Conservation (phyloP, 2,888 invertebrate genomes). For the Cephus spinipes region DNA sequence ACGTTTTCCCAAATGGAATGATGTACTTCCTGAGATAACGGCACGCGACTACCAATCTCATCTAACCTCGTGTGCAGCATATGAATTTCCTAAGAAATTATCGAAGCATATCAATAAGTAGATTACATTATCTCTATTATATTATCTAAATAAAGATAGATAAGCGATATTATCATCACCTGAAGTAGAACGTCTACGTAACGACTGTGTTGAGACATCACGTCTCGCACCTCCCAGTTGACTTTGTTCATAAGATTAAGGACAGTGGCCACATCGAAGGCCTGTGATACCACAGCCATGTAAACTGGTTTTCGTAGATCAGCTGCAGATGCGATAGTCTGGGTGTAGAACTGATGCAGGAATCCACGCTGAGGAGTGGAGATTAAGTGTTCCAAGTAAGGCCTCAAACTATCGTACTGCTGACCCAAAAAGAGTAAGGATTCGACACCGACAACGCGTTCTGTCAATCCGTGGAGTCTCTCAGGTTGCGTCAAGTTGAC, state of each 20-base stretch:
- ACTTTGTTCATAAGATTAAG: slow-evolving; percentile 91
- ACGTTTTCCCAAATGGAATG: slow-evolving; percentile 88
- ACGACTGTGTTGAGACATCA: slow-evolving; percentile 92
- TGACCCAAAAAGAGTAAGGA: slow-evolving; percentile 90
- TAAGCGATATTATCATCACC: slow-evolving; percentile 57
- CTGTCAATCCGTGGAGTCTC: slow-evolving; percentile 83
- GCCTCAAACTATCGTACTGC: slow-evolving; percentile 86
- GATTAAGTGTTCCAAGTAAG: slow-evolving; percentile 87
- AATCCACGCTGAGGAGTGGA: slow-evolving; percentile 75
- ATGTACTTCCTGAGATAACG: slow-evolving; percentile 77
- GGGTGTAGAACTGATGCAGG: slow-evolving; percentile 78
- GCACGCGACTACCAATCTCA: slow-evolving; percentile 77
- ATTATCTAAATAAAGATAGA: slow-evolving; percentile 9
- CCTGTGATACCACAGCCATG: slow-evolving; percentile 84
- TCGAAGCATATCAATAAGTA: slow-evolving; percentile 10
- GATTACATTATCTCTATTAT: slow-evolving; percentile 7
- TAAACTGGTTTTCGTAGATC: slow-evolving; percentile 89
- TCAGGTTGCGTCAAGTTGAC: slow-evolving; percentile 78
- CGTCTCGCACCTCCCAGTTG: slow-evolving; percentile 95
- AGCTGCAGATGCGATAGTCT: slow-evolving; percentile 78
- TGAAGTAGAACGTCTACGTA: slow-evolving; percentile 85
- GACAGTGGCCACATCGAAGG: slow-evolving; percentile 82
- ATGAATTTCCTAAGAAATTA: slow-evolving; percentile 74
- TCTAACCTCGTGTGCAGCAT: slow-evolving; percentile 83
- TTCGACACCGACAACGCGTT: slow-evolving; percentile 92